phyloP scores from a whole-genome alignment of 2,797 vertebrate genomes.

The Acipenser transmontanus region DNA sequence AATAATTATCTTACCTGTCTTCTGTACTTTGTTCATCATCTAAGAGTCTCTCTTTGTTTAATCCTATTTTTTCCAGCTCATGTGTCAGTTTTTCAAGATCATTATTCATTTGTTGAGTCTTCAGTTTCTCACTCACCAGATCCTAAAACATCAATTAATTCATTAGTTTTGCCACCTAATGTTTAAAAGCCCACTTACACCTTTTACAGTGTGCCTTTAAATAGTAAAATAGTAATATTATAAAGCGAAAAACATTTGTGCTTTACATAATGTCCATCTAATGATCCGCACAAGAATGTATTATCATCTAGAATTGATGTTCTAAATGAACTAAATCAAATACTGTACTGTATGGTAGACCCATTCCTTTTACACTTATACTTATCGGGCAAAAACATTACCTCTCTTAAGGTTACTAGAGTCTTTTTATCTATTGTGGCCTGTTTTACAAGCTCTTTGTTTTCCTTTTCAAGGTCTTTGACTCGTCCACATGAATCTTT shows the following conservation, averaged over 20 bases:
- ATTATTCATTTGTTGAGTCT: slow-evolving; percentile 92
- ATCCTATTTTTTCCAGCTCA: slow-evolving; percentile 93
- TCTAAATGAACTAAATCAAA: neutral
- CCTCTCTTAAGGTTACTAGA: slow-evolving; percentile 84
- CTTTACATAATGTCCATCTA: neutral
- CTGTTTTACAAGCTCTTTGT: slow-evolving; percentile 89
- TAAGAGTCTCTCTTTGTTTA: slow-evolving; percentile 81
- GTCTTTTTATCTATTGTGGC: slow-evolving; percentile 91
- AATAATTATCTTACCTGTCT: slow-evolving; percentile 57
- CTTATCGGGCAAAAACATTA: slow-evolving; percentile 35
- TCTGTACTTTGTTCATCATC: slow-evolving; percentile 64
- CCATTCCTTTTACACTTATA: no score
- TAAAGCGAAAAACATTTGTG: neutral
- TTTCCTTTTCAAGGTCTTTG: slow-evolving; percentile 88
- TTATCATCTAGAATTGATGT: neutral
- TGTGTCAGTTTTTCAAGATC: slow-evolving; percentile 94
- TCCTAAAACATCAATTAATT: slow-evolving; percentile 58
- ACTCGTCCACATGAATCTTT: slow-evolving; percentile 81
- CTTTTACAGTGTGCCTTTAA: no score
- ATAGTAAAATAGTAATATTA: neutral
- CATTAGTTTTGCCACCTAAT: neutral
- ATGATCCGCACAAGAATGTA: neutral
- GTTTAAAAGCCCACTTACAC: no score
- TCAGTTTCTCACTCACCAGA: slow-evolving; percentile 89
- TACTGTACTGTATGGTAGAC: no score